Evolutionary conservation across 2,113 vertebrate species (phyloP).

Genomic region (Prunella himalayana): DNA sequence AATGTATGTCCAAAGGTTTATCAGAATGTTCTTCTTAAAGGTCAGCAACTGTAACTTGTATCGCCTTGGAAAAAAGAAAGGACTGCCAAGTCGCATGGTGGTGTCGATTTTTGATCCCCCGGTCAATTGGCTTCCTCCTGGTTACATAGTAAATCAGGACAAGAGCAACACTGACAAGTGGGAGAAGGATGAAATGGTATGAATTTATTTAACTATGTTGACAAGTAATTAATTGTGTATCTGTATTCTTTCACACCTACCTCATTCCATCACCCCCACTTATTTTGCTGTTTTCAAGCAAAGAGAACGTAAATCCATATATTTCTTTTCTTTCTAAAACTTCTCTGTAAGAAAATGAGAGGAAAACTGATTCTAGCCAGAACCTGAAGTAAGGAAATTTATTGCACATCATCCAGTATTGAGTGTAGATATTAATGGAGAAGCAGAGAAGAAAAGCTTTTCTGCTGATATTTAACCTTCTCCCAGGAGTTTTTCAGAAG

Average conservation of each 20-base stretch:
- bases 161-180: slow-evolving; percentile 87
- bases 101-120: slow-evolving; percentile 99
- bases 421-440: background rate
- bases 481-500: background rate
- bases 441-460: background rate
- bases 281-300: background rate
- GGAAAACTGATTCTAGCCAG: background rate
- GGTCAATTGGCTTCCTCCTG: slow-evolving; percentile 97
- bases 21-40: slow-evolving; percentile 31
- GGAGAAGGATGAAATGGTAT: slow-evolving; percentile 88
- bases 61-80: slow-evolving; percentile 97
- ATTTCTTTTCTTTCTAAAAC: background rate
- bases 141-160: slow-evolving; percentile 95
- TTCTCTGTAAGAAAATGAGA: background rate
- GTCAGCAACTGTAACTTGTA: slow-evolving; percentile 98
- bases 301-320: background rate
- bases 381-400: background rate
- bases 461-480: background rate
- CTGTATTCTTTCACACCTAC: background rate
- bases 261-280: background rate
- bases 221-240: background rate
- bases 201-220: background rate
- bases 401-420: background rate
- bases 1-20: background rate
- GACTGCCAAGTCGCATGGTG: slow-evolving; percentile 97